Base-by-base conservation (phyloP, 2,113 vertebrate species). In the Carlito syrichta region DNA sequence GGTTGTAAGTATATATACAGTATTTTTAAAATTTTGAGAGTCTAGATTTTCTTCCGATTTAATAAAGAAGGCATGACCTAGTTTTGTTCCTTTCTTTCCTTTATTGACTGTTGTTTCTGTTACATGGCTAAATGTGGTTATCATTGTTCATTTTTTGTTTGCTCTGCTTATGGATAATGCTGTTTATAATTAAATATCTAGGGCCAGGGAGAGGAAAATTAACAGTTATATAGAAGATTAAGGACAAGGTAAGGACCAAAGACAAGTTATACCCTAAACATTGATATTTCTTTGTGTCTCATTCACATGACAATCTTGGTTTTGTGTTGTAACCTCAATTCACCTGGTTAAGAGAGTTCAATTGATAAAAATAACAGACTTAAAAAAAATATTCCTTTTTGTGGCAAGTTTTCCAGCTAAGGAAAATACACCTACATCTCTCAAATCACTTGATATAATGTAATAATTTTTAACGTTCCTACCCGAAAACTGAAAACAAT, bases 221-320 rank as follows among this genome's bases (percentile, higher is more conserved):
- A 73, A 32, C 12, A 52, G 25, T 78, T 52, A 35, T 3, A 48
- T 48, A 52, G 8, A 0, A 50, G 1, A 87, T 12, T 58, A 71
- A 35, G 17, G n/a, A 63, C 9, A 93, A 91, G 58, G 6, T 68
- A 68, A 82, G 8, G 1, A 74, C 14, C 12, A 78, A 74, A 1
- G 2, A 27, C 0, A 56, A 5, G 58, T 83, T 68, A 45, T 52
- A 25, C 0, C 2, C 3, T 1, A 40, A 35, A 27, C 1, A 62
- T 19, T 77, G 20, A 60, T 60, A 1, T 69, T 86, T 32, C 2
- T 74, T 78, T 17, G 6, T 74, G 4, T 76, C 14, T 82, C 35
- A 35, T 78, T 92, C 45, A 63, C n/a, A 79, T 43, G 13, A 7
- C 48, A 17, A 17, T 69, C 16, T 73, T 71, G 14, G 3, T 27